These are phyloP conservation scores for Odontamblyopus rebecca DNA, from an alignment of 2,797 vertebrate species.

Conservation along the genomic window DNA sequence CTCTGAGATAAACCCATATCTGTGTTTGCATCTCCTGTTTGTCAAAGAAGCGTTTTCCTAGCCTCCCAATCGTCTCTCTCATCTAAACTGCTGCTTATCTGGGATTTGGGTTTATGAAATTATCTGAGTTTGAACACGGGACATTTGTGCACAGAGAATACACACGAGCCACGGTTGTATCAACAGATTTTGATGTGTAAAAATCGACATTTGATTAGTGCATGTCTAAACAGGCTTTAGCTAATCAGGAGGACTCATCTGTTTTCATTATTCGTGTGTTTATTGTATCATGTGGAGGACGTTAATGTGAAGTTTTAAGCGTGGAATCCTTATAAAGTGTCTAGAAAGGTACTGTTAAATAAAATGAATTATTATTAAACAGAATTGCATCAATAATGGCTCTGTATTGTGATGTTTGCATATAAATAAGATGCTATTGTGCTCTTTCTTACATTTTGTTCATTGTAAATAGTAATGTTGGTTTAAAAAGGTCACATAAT, in stretches of 20 bases:
- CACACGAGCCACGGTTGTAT: slow-evolving; percentile 3
- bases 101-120: slow-evolving; percentile 1
- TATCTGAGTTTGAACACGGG: background rate
- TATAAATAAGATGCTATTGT: too few relatives aligned
- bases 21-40: slow-evolving; percentile 17
- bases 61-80: slow-evolving; percentile 2
- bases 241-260: background rate
- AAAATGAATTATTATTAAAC: too few relatives aligned
- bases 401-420: too few relatives aligned
- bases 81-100: slow-evolving; percentile 17
- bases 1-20: slow-evolving; percentile 19
- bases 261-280: background rate
- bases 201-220: slow-evolving; percentile 14
- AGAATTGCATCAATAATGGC: too few relatives aligned
- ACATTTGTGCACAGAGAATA: slow-evolving; percentile 8
- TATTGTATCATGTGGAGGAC: background rate
- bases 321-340: background rate
- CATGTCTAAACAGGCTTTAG: background rate
- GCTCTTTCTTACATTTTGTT: too few relatives aligned
- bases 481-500: too few relatives aligned
- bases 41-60: slow-evolving; percentile 15
- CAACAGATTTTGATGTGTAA: slow-evolving; percentile 3
- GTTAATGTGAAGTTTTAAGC: background rate
- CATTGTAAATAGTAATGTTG: too few relatives aligned
- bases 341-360: too few relatives aligned